Percentiles rank a stretch among this genome's conserved stretches.
phyloP scores from a whole-genome alignment of 2,797 vertebrate species.

The Lagocephalus sceleratus region DNA sequence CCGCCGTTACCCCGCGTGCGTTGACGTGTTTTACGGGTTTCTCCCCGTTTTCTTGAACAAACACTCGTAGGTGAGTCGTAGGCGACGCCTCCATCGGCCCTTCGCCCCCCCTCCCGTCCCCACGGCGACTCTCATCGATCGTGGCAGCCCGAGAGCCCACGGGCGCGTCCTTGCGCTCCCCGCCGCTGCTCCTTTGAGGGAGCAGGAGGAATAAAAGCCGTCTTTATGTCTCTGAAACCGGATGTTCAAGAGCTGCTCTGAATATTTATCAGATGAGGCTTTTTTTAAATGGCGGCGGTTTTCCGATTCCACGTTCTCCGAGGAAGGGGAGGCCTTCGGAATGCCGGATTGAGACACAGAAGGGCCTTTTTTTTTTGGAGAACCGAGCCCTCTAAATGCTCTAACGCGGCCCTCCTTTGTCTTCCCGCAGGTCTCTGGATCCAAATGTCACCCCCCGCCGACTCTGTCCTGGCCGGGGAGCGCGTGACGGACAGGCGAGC shows the following conservation, averaged over 20 bases:
- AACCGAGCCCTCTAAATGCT: constrained; percentile 51
- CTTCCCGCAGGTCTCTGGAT: constrained; percentile 73
- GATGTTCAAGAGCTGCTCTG: constrained; percentile 72
- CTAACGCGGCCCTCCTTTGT: constrained; percentile 67
- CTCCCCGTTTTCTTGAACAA: constrained; percentile 11
- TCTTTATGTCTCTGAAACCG: constrained; percentile 75
- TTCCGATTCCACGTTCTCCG: constrained; percentile 33
- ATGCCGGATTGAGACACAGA: constrained; percentile 38
- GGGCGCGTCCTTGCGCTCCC: constrained; percentile 56
- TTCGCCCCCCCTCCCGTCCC: no score
- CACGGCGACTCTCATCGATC: no score
- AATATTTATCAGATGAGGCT: constrained; percentile 75
- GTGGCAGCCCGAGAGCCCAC: constrained; percentile 31
- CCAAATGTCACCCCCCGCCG: constrained; percentile 77
- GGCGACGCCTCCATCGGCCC: constrained; percentile 17
- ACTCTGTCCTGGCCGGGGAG: constrained; percentile 67
- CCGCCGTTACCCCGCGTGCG: constrained; percentile 59
- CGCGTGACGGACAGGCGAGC: constrained; percentile 73
- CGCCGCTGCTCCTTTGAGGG: constrained; percentile 64
- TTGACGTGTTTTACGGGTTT: constrained; percentile 39
- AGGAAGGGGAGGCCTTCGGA: constrained; percentile 14
- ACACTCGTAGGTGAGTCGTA: no score
- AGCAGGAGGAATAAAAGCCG: constrained; percentile 67
- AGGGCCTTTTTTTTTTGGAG: constrained; percentile 22
- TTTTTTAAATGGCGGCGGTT: constrained; percentile 42